Conservation (phyloP, 2,888 invertebrate genomes). For the Drosophila ezoana region DNA sequence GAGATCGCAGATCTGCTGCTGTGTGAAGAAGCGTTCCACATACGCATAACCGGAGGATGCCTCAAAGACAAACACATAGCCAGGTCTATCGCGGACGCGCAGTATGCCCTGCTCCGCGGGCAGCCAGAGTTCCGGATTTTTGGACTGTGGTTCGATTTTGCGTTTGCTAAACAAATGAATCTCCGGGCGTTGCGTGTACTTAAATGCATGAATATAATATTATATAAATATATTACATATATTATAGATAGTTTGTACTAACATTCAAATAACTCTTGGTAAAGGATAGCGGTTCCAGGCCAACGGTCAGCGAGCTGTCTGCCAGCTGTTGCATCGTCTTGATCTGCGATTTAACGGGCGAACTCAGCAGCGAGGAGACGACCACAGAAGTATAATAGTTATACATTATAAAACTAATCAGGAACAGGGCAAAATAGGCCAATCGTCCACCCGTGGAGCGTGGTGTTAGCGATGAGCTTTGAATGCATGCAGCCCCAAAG, state of each 20-base stretch:
- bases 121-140: constrained; percentile 73
- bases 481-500: constrained; percentile 86
- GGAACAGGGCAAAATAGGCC: constrained; percentile 71
- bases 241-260: constrained; percentile 21
- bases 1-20: constrained; percentile 83
- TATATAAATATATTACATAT: background rate
- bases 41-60: constrained; percentile 72
- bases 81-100: constrained; percentile 78
- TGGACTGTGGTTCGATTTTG: constrained; percentile 54
- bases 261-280: constrained; percentile 81
- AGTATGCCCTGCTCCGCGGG: constrained; percentile 71
- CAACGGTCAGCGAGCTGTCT: constrained; percentile 86
- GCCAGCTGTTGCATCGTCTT: constrained; percentile 86
- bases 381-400: constrained; percentile 88
- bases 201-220: background rate
- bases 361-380: constrained; percentile 87
- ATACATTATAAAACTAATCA: constrained; percentile 86
- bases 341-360: constrained; percentile 86
- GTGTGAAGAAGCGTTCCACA: constrained; percentile 73
- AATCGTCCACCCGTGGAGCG: constrained; percentile 84
- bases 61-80: constrained; percentile 81
- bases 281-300: constrained; percentile 85
- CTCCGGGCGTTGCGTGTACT: constrained; percentile 69
- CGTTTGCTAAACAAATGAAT: constrained; percentile 67
- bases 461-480: constrained; percentile 85